Evolutionary conservation across 2,888 invertebrate species (phyloP).

Genomic region (Acronicta psi): DNA sequence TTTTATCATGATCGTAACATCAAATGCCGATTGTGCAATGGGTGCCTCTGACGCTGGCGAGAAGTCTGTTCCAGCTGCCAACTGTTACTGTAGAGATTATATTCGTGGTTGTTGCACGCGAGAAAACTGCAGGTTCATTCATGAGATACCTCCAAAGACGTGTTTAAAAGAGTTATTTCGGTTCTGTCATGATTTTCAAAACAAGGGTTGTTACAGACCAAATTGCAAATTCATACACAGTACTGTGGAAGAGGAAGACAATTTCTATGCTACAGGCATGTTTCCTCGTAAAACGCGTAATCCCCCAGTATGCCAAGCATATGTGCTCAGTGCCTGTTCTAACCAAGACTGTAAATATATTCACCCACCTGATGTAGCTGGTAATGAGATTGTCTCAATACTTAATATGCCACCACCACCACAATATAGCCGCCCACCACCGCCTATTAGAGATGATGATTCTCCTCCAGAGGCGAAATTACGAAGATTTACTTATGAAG

Average conservation of each 20-base stretch:
- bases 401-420: constrained; percentile 59
- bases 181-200: constrained; percentile 91
- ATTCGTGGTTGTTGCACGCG: constrained; percentile 85
- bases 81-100: constrained; percentile 84
- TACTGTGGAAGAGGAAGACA: constrained; percentile 91
- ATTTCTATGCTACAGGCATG: constrained; percentile 90
- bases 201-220: constrained; percentile 90
- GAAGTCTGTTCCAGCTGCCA: constrained; percentile 59
- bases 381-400: constrained; percentile 64
- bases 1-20: constrained; percentile 64
- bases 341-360: constrained; percentile 81
- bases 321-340: constrained; percentile 88
- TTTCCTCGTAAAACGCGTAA: constrained; percentile 86
- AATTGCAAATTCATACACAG: constrained; percentile 93
- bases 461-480: constrained; percentile 83
- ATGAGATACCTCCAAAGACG: constrained; percentile 77
- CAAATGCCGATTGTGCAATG: constrained; percentile 63
- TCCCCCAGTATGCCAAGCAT: constrained; percentile 90
- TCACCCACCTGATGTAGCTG: constrained; percentile 71
- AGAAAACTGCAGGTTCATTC: constrained; percentile 87
- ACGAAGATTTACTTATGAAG: constrained; percentile 77
- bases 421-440: constrained; percentile 67
- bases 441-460: constrained; percentile 75
- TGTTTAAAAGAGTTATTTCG: constrained; percentile 80
- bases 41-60: constrained; percentile 72